phyloP scores from a whole-genome alignment of 2,888 invertebrate species.

The Lycaena phlaeas region DNA sequence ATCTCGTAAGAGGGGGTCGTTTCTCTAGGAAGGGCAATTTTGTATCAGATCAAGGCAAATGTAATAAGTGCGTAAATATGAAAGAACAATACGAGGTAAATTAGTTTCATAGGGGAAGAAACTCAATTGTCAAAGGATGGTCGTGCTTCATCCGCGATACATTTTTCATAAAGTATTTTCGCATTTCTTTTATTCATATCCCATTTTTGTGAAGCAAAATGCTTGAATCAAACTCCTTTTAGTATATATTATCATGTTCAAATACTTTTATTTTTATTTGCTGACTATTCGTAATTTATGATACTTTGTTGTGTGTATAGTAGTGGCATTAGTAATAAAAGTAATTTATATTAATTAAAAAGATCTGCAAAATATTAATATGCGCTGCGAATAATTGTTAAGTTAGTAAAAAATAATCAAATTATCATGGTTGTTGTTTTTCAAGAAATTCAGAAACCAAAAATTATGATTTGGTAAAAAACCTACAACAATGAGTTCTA shows the following conservation, averaged over 20 bases:
- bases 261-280: neutral
- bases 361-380: too few relatives aligned
- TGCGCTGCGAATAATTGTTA: too few relatives aligned
- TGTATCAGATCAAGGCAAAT: conserved; percentile 62
- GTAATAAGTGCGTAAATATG: conserved; percentile 61
- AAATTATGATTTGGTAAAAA: too few relatives aligned
- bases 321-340: too few relatives aligned
- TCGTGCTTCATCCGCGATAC: conserved; percentile 1
- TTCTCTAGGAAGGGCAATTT: conserved; percentile 38
- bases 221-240: neutral
- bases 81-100: conserved; percentile 60
- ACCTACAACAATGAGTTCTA: too few relatives aligned
- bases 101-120: conserved; percentile 56
- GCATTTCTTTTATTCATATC: neutral
- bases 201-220: neutral
- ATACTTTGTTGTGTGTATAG: too few relatives aligned
- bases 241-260: neutral
- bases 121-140: conserved; percentile 42
- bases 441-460: too few relatives aligned
- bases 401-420: too few relatives aligned
- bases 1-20: conserved; percentile 44
- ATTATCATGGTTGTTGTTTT: too few relatives aligned
- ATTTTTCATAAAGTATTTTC: neutral
- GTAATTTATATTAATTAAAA: too few relatives aligned
- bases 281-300: too few relatives aligned